phyloP scores from a whole-genome alignment of 2,888 invertebrate genomes.

The Harpagoxenus sublaevis region DNA sequence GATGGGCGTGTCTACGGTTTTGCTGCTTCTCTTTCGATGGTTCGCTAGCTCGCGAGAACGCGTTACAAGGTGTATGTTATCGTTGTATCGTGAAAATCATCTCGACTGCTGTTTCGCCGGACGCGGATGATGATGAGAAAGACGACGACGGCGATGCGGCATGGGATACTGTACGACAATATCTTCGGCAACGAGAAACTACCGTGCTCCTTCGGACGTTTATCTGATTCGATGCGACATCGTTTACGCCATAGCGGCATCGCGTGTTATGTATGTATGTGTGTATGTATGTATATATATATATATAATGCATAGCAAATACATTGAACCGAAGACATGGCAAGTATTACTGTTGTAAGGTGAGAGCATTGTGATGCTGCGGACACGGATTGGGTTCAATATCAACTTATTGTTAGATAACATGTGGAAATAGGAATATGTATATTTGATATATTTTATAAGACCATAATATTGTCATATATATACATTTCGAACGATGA shows the following conservation, averaged over 20 bases:
- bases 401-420: neutral
- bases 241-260: constrained; percentile 31
- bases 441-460: neutral
- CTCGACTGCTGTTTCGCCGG: constrained; percentile 12
- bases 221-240: constrained; percentile 55
- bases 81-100: constrained; percentile 41
- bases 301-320: constrained; percentile 44
- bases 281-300: neutral
- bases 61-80: constrained; percentile 16
- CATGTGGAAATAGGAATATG: neutral
- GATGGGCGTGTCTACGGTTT: constrained; percentile 42
- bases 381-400: neutral
- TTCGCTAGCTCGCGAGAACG: constrained; percentile 17
- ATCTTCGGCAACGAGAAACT: constrained; percentile 35
- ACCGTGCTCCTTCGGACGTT: constrained; percentile 40
- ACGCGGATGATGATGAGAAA: constrained; percentile 43
- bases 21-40: constrained; percentile 33
- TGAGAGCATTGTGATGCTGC: constrained; percentile 17
- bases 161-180: neutral
- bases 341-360: constrained; percentile 28
- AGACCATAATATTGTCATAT: neutral
- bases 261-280: neutral
- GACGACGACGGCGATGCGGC: neutral
- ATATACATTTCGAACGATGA: too few species aligned
- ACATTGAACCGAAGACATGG: constrained; percentile 1